phyloP scores from a whole-genome alignment of 1,140 invertebrate species.

The Caenorhabditis latens region DNA sequence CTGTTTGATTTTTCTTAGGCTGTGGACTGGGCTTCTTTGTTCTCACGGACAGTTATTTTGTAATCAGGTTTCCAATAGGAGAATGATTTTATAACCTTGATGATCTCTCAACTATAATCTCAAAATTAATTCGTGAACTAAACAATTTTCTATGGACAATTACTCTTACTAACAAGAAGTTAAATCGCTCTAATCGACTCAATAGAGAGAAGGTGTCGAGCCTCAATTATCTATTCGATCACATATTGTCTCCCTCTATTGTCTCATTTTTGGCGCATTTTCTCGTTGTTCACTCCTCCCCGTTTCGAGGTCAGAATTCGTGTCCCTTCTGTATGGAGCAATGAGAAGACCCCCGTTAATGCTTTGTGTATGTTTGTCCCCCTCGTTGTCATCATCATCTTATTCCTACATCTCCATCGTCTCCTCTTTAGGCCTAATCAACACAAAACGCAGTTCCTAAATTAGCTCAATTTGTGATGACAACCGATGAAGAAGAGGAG shows the following conservation, averaged over 20 bases:
- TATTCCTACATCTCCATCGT: neutral
- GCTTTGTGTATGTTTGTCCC: slow-evolving; percentile 41
- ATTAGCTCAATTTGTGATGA: slow-evolving; percentile 43
- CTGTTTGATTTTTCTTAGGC: too few species aligned
- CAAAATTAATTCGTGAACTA: neutral
- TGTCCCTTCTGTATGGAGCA: too few species aligned
- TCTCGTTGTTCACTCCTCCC: neutral
- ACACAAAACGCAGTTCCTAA: slow-evolving; percentile 47
- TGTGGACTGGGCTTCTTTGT: too few species aligned
- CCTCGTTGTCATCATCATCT: slow-evolving; percentile 22
- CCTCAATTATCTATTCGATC: slow-evolving; percentile 17
- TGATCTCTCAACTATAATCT: too few species aligned
- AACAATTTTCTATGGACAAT: neutral
- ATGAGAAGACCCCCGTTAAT: neutral
- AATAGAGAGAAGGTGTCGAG: neutral
- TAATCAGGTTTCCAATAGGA: too few species aligned
- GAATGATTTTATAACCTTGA: too few species aligned
- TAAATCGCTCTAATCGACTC: neutral
- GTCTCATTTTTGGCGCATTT: slow-evolving; percentile 28
- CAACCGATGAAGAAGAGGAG: neutral
- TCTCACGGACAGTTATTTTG: too few species aligned
- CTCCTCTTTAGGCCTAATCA: slow-evolving; percentile 26
- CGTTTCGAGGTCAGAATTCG: slow-evolving; percentile 33
- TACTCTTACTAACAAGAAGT: neutral
- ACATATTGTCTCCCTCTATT: slow-evolving; percentile 26